Evolutionary conservation across 2,797 vertebrate genomes (phyloP), one percentile per base, ranked within the genome.

Genomic region (Delichon dasypus): DNA sequence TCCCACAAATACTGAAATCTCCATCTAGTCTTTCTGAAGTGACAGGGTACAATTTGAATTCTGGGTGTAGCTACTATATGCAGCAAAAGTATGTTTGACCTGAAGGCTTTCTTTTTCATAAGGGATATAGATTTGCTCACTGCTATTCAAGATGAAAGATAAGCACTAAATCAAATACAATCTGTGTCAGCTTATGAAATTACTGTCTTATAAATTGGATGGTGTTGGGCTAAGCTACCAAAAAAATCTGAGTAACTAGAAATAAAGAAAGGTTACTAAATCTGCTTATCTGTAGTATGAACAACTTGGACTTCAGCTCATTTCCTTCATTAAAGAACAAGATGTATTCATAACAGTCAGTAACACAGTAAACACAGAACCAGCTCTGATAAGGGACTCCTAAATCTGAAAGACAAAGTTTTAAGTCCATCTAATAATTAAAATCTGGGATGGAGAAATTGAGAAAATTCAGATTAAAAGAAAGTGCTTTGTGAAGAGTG

Each of bases 31-130:
- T 77, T 7, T 36, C n/a, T 70, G 29, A 89, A 87, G 18, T 0
- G 1, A 76, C 3, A 74, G 16, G 14, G 48, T 45, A 18, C 21
- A 70, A 77, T 85, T 42, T 79, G 60, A 90, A 85, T 73, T 93
- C 78, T 82, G 19, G 5, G 15, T 42, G 16, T 64, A 76, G 32
- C 5, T 57, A 29, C 27, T 32, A 54, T 61, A 64, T 89, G 74
- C 53, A 88, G 14, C 34, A 67, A 61, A 85, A 45, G 75, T 58
- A 21, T 85, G 51, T 82, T 84, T 93, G 64, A 85, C 64, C 67
- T 34, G 40, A 75, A 94, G 78, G 57, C 16, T 93, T 94, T 89
- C 21, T 23, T 83, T 91, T 87, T 77, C 53, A 54, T 85, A 65
- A 74, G 19, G 77, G 68, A 20, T 60, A 76, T 34, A 85, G 53